Evolutionary conservation across 2,113 vertebrate genomes (phyloP).

Genomic region (Arenaria interpres): DNA sequence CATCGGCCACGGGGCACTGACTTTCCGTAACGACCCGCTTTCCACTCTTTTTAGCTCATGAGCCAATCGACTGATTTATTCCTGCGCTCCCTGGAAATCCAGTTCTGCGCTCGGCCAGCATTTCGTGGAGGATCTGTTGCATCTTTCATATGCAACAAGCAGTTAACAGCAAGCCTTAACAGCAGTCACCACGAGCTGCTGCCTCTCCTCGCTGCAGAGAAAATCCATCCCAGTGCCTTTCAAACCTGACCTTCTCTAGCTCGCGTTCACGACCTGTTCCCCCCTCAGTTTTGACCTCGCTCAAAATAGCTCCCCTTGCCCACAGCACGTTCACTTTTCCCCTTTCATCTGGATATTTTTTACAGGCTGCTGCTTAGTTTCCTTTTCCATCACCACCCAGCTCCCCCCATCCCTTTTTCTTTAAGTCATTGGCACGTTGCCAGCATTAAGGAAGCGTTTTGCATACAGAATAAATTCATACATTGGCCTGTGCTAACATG

Average conservation of each 20-base stretch:
- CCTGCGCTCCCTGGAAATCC: neutral
- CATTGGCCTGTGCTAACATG: neutral
- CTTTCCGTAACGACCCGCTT: neutral
- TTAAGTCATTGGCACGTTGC: neutral
- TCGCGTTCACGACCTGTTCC: neutral
- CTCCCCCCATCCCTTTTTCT: too few relatives aligned
- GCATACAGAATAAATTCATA: neutral
- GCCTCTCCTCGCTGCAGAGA: neutral
- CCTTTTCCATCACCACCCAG: neutral
- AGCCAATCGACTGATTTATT: neutral
- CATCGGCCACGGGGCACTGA: accelerated
- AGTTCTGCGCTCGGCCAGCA: neutral
- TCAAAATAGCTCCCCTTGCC: neutral
- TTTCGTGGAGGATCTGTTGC: neutral
- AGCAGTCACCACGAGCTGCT: neutral
- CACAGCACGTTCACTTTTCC: neutral
- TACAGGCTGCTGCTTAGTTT: neutral
- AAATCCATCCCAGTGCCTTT: neutral
- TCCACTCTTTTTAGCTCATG: neutral
- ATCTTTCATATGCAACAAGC: neutral
- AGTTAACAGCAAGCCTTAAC: neutral
- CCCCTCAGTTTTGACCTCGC: neutral
- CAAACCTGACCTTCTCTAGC: neutral
- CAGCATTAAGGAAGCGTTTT: neutral
- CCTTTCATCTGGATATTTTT: neutral